Conservation (phyloP, 2,113 vertebrate genomes). For the Butastur rufipennis region DNA sequence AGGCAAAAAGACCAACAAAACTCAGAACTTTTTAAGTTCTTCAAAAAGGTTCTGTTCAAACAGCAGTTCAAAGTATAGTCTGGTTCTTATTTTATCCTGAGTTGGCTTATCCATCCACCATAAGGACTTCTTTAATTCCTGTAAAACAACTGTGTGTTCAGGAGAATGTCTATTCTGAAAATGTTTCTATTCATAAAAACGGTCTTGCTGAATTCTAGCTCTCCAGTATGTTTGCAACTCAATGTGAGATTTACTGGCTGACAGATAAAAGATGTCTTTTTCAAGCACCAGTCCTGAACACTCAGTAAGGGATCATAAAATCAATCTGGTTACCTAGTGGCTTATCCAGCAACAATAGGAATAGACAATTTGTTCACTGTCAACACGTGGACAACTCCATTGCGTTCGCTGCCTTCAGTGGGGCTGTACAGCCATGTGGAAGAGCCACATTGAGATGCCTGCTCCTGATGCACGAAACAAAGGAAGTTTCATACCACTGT, state of each 20-base stretch:
- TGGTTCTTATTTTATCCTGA: constrained; percentile 61
- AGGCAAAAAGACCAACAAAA: constrained; percentile 23
- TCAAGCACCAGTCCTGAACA: constrained; percentile 62
- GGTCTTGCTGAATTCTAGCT: constrained; percentile 52
- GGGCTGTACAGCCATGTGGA: neutral
- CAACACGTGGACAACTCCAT: constrained; percentile 46
- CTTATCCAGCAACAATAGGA: constrained; percentile 49
- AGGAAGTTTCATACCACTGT: neutral
- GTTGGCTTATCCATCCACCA: constrained; percentile 58
- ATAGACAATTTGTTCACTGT: constrained; percentile 49
- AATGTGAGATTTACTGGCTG: constrained; percentile 66
- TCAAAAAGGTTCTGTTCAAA: constrained; percentile 51
- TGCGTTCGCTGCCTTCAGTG: neutral
- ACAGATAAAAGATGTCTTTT: constrained; percentile 71
- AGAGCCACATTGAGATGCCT: neutral
- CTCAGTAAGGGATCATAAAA: constrained; percentile 65
- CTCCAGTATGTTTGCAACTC: constrained; percentile 64
- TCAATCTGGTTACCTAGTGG: constrained; percentile 67
- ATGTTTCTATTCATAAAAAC: constrained; percentile 67
- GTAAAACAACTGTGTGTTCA: constrained; percentile 68
- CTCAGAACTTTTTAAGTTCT: constrained; percentile 49
- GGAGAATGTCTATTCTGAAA: constrained; percentile 65
- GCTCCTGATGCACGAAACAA: neutral
- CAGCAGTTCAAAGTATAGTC: constrained; percentile 48
- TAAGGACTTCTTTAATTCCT: constrained; percentile 64